Evolutionary conservation across 2,888 invertebrate species (phyloP).

Genomic region (Petrolisthes cinctipes): DNA sequence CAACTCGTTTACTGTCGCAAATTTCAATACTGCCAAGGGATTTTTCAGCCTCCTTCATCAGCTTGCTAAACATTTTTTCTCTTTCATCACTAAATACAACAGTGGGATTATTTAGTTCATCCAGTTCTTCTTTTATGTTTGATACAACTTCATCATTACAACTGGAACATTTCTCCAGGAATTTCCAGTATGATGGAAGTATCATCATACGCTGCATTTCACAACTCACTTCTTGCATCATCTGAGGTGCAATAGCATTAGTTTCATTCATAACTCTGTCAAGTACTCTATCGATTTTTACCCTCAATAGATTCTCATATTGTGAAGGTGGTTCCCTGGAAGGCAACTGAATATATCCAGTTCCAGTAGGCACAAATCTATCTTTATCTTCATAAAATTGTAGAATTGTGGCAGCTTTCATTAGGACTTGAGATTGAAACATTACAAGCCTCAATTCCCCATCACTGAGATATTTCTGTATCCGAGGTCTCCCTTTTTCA

Average conservation of each 20-base stretch:
- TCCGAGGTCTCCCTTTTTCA: neutral
- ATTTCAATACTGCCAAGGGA: constrained; percentile 67
- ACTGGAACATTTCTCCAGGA: constrained; percentile 19
- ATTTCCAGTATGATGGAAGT: constrained; percentile 42
- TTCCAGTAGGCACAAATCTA: neutral
- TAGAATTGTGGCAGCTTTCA: constrained; percentile 26
- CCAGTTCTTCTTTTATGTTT: constrained; percentile 21
- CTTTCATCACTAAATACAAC: constrained; percentile 16
- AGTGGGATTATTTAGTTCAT: constrained; percentile 41
- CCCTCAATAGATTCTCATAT: neutral
- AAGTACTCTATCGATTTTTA: neutral
- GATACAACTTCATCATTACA: neutral
- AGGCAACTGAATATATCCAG: neutral
- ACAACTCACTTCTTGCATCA: constrained; percentile 31
- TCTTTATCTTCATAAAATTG: neutral
- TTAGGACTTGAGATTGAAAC: constrained; percentile 37
- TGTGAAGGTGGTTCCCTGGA: neutral
- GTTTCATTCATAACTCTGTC: constrained; percentile 33
- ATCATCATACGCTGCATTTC: constrained; percentile 37
- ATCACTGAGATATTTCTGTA: constrained; percentile 17
- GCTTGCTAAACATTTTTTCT: constrained; percentile 33
- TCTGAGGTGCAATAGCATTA: constrained; percentile 26
- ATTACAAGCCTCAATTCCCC: constrained; percentile 22
- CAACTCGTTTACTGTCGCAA: constrained; percentile 71
- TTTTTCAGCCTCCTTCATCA: constrained; percentile 49